Evolutionary conservation across 1,140 invertebrate species (phyloP), one percentile per base, ranked within the genome.

Genomic region (Whitmania pigra): DNA sequence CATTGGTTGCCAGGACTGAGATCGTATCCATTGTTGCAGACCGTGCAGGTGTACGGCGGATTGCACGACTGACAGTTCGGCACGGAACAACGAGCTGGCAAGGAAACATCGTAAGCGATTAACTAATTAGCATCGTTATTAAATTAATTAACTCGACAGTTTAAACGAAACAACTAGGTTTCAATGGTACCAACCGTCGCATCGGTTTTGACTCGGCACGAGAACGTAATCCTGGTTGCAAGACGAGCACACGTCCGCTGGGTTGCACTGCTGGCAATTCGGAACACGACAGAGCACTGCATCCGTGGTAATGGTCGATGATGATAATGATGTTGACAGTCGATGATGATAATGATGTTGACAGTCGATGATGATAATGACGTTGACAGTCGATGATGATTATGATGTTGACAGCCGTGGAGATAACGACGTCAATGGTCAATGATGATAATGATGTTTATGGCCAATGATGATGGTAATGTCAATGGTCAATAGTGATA

Each of bases 221-320:
- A 63, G 57, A 25, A 31, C 29, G 57, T 63, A 63, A 15, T 31
- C 57, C 22, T 63, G 22, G 9, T 63, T 63, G 57, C 57, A 63
- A 22, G 11, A 3, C 11, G 22, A 63, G 57, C 57, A 63, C 6
- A 63, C 57, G 29, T 63, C 29, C 11, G 57, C 13, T 6, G 29
- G 22, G 15, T 25, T 25, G 57, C 57, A 63, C 29, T 22, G 22
- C 29, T 31, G 57, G 29, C 57, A 63, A 20, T 63, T 63, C 18
- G 57, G 22, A 18, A 63, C 57, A 0, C 18, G 22, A 31, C 57
- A 63, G 22, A 31, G 2, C 22, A 63, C 29, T 63, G 57, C 22
- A 63, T 57, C n/a, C 2, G 20, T 2, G 20, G 2, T 20, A 57
- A n/a, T 9, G 20, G 5, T 57, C 54, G 25, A 57, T 9, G 20